phyloP scores from a whole-genome alignment of 1,140 invertebrate species.

The Paraescarpia echinospica region DNA sequence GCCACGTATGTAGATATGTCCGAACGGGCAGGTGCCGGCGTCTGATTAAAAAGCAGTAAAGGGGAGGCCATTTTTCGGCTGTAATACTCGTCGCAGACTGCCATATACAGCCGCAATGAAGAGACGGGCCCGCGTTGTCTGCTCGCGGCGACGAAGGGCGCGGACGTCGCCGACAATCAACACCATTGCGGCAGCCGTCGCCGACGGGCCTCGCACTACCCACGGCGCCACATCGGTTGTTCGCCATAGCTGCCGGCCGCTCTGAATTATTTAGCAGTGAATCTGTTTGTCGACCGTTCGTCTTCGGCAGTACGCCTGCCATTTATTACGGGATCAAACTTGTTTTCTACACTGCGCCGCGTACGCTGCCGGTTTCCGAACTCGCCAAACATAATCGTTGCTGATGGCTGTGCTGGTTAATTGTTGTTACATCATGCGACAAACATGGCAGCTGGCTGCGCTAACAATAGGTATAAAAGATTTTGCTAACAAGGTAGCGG shows the following conservation, averaged over 20 bases:
- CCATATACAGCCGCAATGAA: neutral
- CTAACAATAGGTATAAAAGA: neutral
- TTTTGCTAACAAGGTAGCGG: neutral
- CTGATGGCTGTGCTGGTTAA: neutral
- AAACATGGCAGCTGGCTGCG: neutral
- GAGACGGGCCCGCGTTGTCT: neutral
- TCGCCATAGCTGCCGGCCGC: neutral
- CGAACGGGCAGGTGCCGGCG: too few species aligned
- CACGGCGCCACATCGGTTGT: neutral
- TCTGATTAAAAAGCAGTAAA: too few species aligned
- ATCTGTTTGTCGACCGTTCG: neutral
- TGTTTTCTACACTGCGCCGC: neutral
- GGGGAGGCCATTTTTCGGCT: neutral
- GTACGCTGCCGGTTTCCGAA: neutral
- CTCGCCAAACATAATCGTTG: neutral
- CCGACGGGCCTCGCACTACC: neutral
- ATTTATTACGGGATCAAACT: neutral
- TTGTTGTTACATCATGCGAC: neutral
- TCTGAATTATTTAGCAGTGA: constrained; percentile 1
- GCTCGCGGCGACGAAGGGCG: neutral
- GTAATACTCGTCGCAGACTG: neutral
- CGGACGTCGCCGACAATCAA: neutral
- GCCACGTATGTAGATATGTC: too few species aligned
- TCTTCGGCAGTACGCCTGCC: neutral
- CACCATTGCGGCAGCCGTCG: neutral